Evolutionary conservation across 2,797 vertebrate species (phyloP), one percentile per base, ranked within the genome.

Genomic region (Oreortyx pictus): DNA sequence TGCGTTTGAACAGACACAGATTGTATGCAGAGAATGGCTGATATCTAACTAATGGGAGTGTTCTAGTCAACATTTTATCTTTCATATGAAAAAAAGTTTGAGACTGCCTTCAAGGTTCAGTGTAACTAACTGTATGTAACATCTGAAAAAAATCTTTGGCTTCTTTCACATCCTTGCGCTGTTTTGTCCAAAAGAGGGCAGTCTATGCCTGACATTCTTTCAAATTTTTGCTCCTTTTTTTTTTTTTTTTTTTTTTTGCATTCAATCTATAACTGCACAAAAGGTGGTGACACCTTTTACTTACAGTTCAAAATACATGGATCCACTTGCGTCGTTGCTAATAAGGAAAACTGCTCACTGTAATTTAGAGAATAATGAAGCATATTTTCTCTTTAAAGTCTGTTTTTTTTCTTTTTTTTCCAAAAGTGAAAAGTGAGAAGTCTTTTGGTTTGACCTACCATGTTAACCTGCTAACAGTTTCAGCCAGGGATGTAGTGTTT

Each of bases 161-260:
- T 86, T 76, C 57, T 73, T 89, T 82, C 23, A 56, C 3, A 13
- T 87, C 31, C 47, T 80, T 92, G 25, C 37, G 0, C 0, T 7
- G 19, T 56, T 85, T 82, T 56, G 11, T 9, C 93, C 95, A 86
- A 95, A 95, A 95, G 95, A 96, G 95, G 94, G 94, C 90, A 94
- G 82, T 76, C 85, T 94, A 37, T 94, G 47, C 71, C 79, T 54
- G 73, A 76, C 20, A 93, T 78, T 92, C 54, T 47, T 80, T 37
- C 70, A 75, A 35, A 47, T 44, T 62, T 24, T 68, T 61, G 2
- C 5, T 23, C 0, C 5, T 33, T n/a, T 29, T n/a, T n/a, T 54
- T 37, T 9, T 22, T 3, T 33, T 49, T 15, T 14, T 39, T 22
- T 25, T 11, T n/a, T 0, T 6, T 54, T 37, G 1, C 1, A 0